Evolutionary conservation across 2,888 invertebrate species (phyloP).

Genomic region (Ommatoiulus sabulosus): DNA sequence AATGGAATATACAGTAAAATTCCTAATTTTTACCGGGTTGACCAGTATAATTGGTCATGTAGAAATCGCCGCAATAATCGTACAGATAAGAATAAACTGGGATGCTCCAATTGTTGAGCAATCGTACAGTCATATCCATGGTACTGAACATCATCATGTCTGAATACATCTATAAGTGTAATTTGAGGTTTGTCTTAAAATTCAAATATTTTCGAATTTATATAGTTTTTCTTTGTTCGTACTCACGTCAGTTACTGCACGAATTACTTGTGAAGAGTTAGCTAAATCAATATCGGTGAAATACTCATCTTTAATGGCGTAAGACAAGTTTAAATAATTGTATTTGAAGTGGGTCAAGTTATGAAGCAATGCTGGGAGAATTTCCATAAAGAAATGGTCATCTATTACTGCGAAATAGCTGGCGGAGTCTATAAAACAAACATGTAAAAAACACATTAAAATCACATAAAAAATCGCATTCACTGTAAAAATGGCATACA

Average conservation of each 20-base stretch:
- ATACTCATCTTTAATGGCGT: conserved; percentile 54
- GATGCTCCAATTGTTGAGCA: neutral
- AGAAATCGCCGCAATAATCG: conserved; percentile 29
- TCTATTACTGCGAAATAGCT: conserved; percentile 10
- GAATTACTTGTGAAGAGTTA: conserved; percentile 23
- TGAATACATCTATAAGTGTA: conserved; percentile 12
- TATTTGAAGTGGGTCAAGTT: conserved; percentile 42
- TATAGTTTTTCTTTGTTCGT: neutral
- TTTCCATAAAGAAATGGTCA: conserved; percentile 41
- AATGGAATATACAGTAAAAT: neutral
- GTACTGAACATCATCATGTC: conserved; percentile 27
- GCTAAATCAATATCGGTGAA: conserved; percentile 41
- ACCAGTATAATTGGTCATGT: neutral
- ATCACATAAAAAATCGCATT: too few species aligned
- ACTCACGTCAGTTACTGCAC: conserved; percentile 6
- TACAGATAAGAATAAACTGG: conserved; percentile 42
- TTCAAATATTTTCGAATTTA: neutral
- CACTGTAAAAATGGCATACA: neutral
- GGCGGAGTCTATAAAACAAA: neutral
- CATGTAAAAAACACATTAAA: neutral
- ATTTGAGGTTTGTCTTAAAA: neutral
- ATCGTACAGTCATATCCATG: neutral
- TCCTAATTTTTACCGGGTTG: neutral
- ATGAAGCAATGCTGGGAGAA: conserved; percentile 23
- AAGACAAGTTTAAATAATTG: conserved; percentile 48